These are phyloP conservation scores for Atractosteus spatula DNA, from an alignment of 2,113 vertebrate species.

Conservation along the genomic window DNA sequence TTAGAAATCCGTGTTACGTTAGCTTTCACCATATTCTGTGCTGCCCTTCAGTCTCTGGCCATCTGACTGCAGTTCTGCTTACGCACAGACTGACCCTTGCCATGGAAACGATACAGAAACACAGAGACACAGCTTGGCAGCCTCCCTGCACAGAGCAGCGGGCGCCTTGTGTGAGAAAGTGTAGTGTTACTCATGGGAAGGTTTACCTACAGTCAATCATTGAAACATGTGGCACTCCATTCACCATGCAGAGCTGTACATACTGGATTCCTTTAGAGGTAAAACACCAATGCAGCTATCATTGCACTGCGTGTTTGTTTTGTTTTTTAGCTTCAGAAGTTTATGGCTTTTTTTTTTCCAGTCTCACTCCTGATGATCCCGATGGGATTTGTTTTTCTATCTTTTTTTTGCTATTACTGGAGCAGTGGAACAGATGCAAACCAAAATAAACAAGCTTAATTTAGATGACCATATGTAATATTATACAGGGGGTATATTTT, in stretches of 20 bases:
- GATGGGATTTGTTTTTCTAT: background rate
- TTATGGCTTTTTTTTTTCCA: background rate
- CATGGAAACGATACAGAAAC: conserved; percentile 88
- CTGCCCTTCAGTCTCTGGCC: conserved; percentile 78
- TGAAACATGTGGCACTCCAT: too few species aligned
- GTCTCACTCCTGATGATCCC: background rate
- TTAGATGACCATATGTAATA: conserved; percentile 68
- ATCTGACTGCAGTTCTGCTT: conserved; percentile 75
- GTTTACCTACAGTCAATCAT: conserved; percentile 22
- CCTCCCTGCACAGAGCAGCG: conserved; percentile 55
- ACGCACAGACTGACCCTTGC: conserved; percentile 77
- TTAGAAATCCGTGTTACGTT: conserved; percentile 33
- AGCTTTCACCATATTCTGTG: conserved; percentile 53
- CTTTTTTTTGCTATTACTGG: conserved; percentile 49
- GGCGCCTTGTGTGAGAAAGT: conserved; percentile 66
- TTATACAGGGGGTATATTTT: conserved; percentile 71
- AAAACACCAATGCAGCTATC: too few species aligned
- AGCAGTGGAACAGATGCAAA: conserved; percentile 63
- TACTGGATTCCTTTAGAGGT: too few species aligned
- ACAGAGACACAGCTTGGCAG: conserved; percentile 84
- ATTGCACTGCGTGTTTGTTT: conserved; percentile 28
- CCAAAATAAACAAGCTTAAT: conserved; percentile 65
- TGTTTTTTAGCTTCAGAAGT: conserved; percentile 20
- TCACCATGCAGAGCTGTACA: too few species aligned
- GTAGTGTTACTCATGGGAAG: conserved; percentile 63